Evolutionary conservation across 2,113 vertebrate genomes (phyloP), one percentile per base, ranked within the genome.

Genomic region (Phyllostomus hastatus): DNA sequence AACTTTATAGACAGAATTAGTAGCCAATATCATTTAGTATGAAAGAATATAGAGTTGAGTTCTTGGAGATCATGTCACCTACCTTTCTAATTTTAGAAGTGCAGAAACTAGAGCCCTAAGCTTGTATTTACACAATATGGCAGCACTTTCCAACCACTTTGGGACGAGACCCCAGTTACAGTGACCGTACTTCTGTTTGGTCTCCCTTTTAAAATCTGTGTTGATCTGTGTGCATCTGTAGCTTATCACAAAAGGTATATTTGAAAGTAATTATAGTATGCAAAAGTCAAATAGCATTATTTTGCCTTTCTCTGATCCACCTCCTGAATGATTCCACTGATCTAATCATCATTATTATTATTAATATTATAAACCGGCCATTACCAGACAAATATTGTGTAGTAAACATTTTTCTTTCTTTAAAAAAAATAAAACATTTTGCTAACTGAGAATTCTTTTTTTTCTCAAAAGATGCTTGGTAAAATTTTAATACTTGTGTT

Each of bases 401-500:
- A 59, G 8, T 48, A 89, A 96, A 76, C 10, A 26, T 22, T 97
- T 20, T 95, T 96, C 78, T 78, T 81, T 96, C 88, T 92, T 19
- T 43, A 5, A 43, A 67, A n/a, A 69, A 48, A 76, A 76, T 48
- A 48, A 50, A 48, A 48, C 73, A 76, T 69, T 82, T 82, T 86
- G 75, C 33, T 96, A 73, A 98, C 50, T 93, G 90, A 92, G 94
- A 96, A 96, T 70, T 96, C 91, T 96, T 94, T 98, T 52, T 78
- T 73, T 97, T 41, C 70, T 0, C 0, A 69, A 96, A 91, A 97
- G 22, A 89, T 95, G 50, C 38, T 10, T 19, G 81, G 80, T 97
- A 72, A 98, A 98, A 98, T 98, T 95, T 97, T 96, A 97, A 97
- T 95, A 96, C 83, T 89, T 67, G 72, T 35, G 7, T 88, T 98